A percentile compares a stretch with the other conserved stretches of the same genome.
Evolutionary conservation across 2,888 invertebrate genomes (phyloP).

Genomic region (Acronicta alni): DNA sequence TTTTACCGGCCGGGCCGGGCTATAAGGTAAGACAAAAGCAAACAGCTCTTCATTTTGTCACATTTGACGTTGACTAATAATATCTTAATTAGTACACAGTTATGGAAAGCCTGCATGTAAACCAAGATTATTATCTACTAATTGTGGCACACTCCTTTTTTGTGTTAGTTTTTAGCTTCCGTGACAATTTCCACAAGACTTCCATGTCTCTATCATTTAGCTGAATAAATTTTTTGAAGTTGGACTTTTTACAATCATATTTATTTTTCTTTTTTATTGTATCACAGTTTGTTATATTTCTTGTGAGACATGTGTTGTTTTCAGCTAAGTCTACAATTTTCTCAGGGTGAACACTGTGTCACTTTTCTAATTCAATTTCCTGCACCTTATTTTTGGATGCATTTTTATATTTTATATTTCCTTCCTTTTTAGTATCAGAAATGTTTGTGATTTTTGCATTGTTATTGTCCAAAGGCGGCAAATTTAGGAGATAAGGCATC

Average conservation of each 20-base stretch:
- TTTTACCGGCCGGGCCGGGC: too few species aligned
- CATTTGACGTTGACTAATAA: neutral
- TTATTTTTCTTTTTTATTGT: slow-evolving; percentile 64
- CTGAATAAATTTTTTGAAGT: slow-evolving; percentile 61
- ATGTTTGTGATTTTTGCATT: slow-evolving; percentile 58
- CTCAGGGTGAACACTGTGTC: slow-evolving; percentile 65
- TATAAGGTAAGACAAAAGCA: slow-evolving; percentile 1
- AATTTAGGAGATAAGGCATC: slow-evolving; percentile 83
- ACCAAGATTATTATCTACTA: slow-evolving; percentile 10
- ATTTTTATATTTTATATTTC: slow-evolving; percentile 43
- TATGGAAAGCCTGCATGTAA: slow-evolving; percentile 12
- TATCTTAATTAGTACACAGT: slow-evolving; percentile 11
- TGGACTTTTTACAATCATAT: slow-evolving; percentile 69
- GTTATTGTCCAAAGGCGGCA: slow-evolving; percentile 76
- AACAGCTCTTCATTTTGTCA: slow-evolving; percentile 4
- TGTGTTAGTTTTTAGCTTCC: slow-evolving; percentile 53
- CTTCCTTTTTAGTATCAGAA: slow-evolving; percentile 45
- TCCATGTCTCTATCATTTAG: slow-evolving; percentile 71
- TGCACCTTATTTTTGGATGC: slow-evolving; percentile 59
- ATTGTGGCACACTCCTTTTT: slow-evolving; percentile 12
- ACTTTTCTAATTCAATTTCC: slow-evolving; percentile 76
- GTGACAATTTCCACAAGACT: slow-evolving; percentile 66
- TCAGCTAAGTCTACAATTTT: slow-evolving; percentile 54
- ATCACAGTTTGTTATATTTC: slow-evolving; percentile 71
- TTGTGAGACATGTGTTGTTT: slow-evolving; percentile 57